phyloP scores from a whole-genome alignment of 2,797 vertebrate genomes.

The Sternarchorhynchus goeldii region DNA sequence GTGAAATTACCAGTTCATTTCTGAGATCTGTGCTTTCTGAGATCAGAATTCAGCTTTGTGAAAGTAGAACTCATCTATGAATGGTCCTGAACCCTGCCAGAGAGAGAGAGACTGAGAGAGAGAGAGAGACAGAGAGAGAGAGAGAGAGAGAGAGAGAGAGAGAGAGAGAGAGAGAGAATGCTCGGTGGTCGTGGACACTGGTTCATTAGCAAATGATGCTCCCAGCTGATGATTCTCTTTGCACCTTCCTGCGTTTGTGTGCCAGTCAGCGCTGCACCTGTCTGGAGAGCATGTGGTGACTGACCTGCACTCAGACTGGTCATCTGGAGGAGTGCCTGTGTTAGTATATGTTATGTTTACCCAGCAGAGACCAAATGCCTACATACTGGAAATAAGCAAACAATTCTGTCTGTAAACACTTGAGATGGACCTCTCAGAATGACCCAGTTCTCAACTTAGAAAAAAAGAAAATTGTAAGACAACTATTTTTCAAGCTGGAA shows the following conservation, averaged over 20 bases:
- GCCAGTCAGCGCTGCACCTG: background rate
- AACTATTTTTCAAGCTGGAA: too few species aligned
- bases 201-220: constrained; percentile 29
- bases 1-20: constrained; percentile 35
- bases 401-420: too few species aligned
- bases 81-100: constrained; percentile 5
- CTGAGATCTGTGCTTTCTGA: constrained; percentile 7
- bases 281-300: constrained; percentile 21
- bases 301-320: constrained; percentile 9
- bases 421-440: too few species aligned
- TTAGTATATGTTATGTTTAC: too few species aligned
- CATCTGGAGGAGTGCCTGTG: too few species aligned
- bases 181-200: background rate
- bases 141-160: too few species aligned
- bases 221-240: constrained; percentile 40
- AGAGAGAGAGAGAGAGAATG: too few species aligned
- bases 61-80: constrained; percentile 18
- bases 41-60: constrained; percentile 9
- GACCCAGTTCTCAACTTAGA: too few species aligned
- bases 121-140: too few species aligned
- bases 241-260: constrained; percentile 11
- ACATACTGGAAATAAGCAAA: too few species aligned
- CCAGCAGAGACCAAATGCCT: too few species aligned
- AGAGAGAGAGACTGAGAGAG: background rate
- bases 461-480: too few species aligned